Base-by-base conservation (phyloP, 2,888 invertebrate genomes). In the Pristionchus exspectatus region DNA sequence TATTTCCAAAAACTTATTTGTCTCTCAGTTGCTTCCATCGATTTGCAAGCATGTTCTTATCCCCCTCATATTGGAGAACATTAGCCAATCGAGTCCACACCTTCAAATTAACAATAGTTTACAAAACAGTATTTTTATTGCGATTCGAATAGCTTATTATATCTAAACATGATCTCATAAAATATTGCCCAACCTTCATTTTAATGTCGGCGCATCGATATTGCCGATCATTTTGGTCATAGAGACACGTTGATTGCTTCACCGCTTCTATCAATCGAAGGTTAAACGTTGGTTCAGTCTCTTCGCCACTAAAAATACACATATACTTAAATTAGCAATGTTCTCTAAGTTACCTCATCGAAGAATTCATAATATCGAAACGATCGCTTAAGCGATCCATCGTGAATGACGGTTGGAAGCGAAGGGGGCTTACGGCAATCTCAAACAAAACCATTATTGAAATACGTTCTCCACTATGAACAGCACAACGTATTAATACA, bases 21-120 rank as follows among this genome's bases (percentile, higher is more conserved):
- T 94, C 94, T 66, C 94, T 88, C 30, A 94, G 90, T 88, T 94
- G 94, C 88, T 94, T 94, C 94, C 94, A 94, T 84, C 94, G 85
- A 14, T 92, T 92, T 16, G 92, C 91, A 33, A 94, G 90, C 88
- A 92, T 92, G 83, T 93, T 85, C 38, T 93, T 91, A 74, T 94
- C 94, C 0, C 94, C 94, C n/a, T 93, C 93, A 90, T 93, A 94
- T 14, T 90, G 89, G n/a, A 94, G 92, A 16, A 89, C 87, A 24
- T 93, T 90, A 14, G 91, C 90, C 18, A 92, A 87, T 21, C 92
- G 88, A 33, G 89, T 91, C 92, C 92, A 92, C 1, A 92, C 89
- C 89, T 89, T 30, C 30, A 21, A 77, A 69, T 50, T 5, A n/a
- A 59, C 21, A 21, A 54, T 83, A 77, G 5, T 50, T 30, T 7